phyloP scores from a whole-genome alignment of 30 jellyfish, hydroid and myxozoan genomes.

The Aurelia sp. region DNA sequence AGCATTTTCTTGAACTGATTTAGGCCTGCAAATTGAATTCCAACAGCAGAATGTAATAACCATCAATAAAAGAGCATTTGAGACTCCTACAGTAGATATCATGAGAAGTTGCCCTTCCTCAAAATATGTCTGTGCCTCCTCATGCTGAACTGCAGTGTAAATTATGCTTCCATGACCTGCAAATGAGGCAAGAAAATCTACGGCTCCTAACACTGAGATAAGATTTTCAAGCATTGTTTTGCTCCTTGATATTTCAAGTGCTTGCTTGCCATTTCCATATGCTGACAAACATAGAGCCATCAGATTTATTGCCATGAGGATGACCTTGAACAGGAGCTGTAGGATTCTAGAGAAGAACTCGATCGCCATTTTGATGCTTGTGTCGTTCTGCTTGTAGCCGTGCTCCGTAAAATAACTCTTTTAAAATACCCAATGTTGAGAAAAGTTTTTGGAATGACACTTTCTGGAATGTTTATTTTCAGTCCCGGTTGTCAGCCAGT shows the following conservation, averaged over 20 bases:
- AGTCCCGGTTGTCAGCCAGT: no score
- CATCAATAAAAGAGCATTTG: not conserved
- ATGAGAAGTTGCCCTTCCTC: not conserved
- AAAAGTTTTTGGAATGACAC: no score
- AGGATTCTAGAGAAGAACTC: no score
- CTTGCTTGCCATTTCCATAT: not conserved
- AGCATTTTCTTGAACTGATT: no score
- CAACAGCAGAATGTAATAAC: no score
- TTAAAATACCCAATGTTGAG: no score
- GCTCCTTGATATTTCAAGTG: not conserved
- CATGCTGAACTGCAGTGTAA: not conserved
- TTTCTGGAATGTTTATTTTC: no score
- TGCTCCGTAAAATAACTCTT: no score
- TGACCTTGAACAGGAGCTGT: not conserved
- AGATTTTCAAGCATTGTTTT: conserved; percentile 5
- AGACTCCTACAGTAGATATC: not conserved
- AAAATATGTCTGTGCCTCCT: no score
- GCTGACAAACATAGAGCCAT: not conserved
- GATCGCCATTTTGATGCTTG: no score
- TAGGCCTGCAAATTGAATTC: no score
- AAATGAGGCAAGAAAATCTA: not conserved
- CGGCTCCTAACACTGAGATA: not conserved
- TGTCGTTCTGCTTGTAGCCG: no score
- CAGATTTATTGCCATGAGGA: not conserved
- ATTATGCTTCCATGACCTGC: conserved; percentile 21